Evolutionary conservation across 2,888 invertebrate species (phyloP).

Genomic region (Platerodrilus igneus): DNA sequence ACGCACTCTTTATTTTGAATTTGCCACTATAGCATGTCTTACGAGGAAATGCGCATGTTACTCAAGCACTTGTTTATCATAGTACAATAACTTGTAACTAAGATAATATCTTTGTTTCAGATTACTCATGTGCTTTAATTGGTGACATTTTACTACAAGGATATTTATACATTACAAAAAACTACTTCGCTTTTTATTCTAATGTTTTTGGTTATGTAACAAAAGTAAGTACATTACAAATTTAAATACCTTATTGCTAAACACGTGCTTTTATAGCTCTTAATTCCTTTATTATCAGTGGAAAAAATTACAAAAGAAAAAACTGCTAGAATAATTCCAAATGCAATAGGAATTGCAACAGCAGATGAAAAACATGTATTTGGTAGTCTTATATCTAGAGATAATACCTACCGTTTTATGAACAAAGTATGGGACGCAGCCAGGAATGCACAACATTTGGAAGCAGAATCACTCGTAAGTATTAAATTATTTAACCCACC

Average conservation of each 20-base stretch:
- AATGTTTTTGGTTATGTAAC: constrained; percentile 94
- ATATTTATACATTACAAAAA: constrained; percentile 88
- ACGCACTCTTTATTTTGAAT: too few relatives aligned
- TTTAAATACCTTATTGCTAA: not conserved
- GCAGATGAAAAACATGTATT: constrained; percentile 82
- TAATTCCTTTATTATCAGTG: constrained; percentile 83
- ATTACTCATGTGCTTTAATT: constrained; percentile 89
- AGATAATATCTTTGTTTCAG: constrained; percentile 52
- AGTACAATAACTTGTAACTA: too few relatives aligned
- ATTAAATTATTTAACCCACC: not conserved
- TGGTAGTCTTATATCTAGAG: constrained; percentile 83
- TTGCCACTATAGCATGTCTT: too few relatives aligned
- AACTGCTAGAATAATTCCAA: constrained; percentile 90
- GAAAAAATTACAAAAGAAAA: constrained; percentile 87
- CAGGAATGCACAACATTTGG: constrained; percentile 41
- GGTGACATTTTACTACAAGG: constrained; percentile 91
- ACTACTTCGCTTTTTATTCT: constrained; percentile 94
- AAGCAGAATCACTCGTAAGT: constrained; percentile 34
- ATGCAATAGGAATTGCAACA: constrained; percentile 87
- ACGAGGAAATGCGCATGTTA: too few relatives aligned
- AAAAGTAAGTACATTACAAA: constrained; percentile 73
- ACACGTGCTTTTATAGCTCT: constrained; percentile 56
- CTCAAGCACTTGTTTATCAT: too few relatives aligned
- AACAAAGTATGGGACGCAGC: constrained; percentile 76
- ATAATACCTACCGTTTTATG: constrained; percentile 84